Evolutionary conservation across 2,113 vertebrate genomes (phyloP).

Genomic region (Ictalurus punctatus): DNA sequence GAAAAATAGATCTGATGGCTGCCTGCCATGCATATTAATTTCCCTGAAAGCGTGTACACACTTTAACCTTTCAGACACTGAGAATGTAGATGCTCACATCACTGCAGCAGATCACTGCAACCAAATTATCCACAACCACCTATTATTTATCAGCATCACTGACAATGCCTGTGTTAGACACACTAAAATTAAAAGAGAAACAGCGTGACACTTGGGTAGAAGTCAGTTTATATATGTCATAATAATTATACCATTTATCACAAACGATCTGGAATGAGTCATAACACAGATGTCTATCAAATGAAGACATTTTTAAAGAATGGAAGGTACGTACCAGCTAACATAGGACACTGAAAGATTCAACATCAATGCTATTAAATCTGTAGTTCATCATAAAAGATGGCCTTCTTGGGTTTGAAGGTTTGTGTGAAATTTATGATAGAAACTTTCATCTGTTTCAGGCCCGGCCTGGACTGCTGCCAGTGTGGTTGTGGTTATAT

Average conservation of each 20-base stretch:
- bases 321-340: not conserved
- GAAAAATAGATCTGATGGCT: conserved; percentile 38
- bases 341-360: not conserved
- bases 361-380: not conserved
- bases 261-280: conserved; percentile 32
- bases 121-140: conserved; percentile 36
- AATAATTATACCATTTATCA: conserved; percentile 57
- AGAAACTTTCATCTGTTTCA: conserved; percentile 30
- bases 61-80: conserved; percentile 36
- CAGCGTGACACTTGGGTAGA: conserved; percentile 42
- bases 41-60: conserved; percentile 29
- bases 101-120: conserved; percentile 30
- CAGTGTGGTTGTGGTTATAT: conserved; percentile 23
- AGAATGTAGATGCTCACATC: conserved; percentile 31
- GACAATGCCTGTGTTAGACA: conserved; percentile 46
- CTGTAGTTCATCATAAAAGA: not conserved
- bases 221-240: conserved; percentile 51
- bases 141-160: conserved; percentile 34
- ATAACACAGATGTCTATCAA: not conserved
- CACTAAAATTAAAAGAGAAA: conserved; percentile 55
- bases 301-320: conserved; percentile 11
- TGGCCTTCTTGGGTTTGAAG: conserved; percentile 4
- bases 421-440: conserved; percentile 28
- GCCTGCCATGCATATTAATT: conserved; percentile 42
- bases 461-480: not conserved